Conservation (phyloP, 2,888 invertebrate species). For the Eugnorisma glareosa region DNA sequence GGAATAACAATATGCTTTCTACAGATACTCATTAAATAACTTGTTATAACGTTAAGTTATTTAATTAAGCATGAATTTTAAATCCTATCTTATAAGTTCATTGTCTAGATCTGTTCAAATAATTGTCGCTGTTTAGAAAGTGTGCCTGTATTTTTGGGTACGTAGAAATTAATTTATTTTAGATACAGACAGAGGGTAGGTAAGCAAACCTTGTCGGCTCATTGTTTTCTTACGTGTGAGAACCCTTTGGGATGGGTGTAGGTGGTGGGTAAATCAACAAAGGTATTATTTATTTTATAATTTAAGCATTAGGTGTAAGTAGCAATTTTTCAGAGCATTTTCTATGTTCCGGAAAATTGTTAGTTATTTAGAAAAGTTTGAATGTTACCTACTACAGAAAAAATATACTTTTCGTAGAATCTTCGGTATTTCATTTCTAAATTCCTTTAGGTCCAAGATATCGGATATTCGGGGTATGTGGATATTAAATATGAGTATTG, state of each 20-base stretch:
- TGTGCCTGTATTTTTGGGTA: not conserved
- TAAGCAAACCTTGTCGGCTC: conserved; percentile 11
- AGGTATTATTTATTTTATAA: conserved; percentile 40
- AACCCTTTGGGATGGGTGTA: conserved; percentile 52
- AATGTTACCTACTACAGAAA: conserved; percentile 40
- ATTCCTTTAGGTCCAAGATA: conserved; percentile 57
- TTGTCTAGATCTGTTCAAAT: not conserved
- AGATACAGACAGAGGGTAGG: not conserved
- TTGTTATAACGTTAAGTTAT: conserved; percentile 36
- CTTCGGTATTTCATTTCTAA: conserved; percentile 58
- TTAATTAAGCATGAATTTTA: conserved; percentile 9
- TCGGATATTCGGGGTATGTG: conserved; percentile 65
- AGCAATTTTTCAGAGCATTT: conserved; percentile 13
- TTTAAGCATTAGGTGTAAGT: conserved; percentile 24
- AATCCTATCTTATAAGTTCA: not conserved
- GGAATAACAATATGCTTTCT: conserved; percentile 70
- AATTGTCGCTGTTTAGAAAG: not conserved
- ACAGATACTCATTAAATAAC: conserved; percentile 74
- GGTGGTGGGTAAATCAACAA: conserved; percentile 70
- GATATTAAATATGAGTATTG: conserved; percentile 81
- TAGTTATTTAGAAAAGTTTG: conserved; percentile 27
- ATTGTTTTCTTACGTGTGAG: conserved; percentile 13
- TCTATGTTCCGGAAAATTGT: conserved; percentile 2
- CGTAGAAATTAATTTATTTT: not conserved
- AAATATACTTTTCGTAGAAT: conserved; percentile 47